phyloP scores from a whole-genome alignment of 2,888 invertebrate genomes.

The Deladenus siricidicola region DNA sequence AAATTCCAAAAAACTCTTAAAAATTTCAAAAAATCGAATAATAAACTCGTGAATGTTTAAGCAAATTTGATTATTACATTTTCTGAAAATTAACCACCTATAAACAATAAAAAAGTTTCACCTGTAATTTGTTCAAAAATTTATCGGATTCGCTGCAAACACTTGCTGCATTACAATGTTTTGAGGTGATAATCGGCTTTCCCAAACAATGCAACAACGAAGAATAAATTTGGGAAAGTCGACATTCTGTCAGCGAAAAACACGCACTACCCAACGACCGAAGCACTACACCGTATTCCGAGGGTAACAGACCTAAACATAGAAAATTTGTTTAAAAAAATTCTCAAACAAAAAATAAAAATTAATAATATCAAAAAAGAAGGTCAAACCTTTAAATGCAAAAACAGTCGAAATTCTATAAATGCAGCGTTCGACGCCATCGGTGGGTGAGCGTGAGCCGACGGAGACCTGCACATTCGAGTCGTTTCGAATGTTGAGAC shows the following conservation, averaged over 20 bases:
- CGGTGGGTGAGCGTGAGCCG: neutral
- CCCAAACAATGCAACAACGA: constrained; percentile 18
- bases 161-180: constrained; percentile 2
- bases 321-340: constrained; percentile 24
- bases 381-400: constrained; percentile 24
- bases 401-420: constrained; percentile 26
- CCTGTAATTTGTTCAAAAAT: constrained; percentile 15
- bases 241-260: constrained; percentile 28
- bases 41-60: too few species aligned
- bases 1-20: neutral
- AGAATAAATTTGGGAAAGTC: constrained; percentile 7
- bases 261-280: constrained; percentile 30
- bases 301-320: too few species aligned
- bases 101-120: neutral
- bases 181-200: constrained; percentile 2
- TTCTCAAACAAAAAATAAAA: constrained; percentile 17
- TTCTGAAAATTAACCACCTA: neutral
- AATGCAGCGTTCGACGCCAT: neutral
- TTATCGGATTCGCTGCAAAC: constrained; percentile 9
- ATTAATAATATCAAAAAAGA: neutral
- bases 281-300: constrained; percentile 26
- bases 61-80: too few species aligned
- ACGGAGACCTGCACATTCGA: neutral
- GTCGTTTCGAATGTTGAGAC: neutral
- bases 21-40: neutral